Percentiles rank a stretch among this genome's conserved stretches.
These are phyloP conservation scores for Megatriorchis doriae DNA, from an alignment of 2,113 vertebrate genomes.

Conservation along the genomic window DNA sequence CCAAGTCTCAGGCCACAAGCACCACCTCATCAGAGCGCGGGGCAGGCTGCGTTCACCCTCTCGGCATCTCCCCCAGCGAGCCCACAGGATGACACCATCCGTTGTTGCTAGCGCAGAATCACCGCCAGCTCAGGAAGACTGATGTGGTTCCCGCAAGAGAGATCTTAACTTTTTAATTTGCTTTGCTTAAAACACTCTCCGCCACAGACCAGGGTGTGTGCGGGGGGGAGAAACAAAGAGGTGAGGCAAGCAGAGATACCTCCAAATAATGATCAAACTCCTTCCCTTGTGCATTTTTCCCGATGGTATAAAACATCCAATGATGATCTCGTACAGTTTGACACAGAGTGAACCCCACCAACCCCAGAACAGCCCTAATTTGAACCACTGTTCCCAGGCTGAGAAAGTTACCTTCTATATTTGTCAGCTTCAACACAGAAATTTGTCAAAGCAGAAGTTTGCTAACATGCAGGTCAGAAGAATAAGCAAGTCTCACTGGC, in stretches of 20 bases:
- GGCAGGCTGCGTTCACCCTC: background rate
- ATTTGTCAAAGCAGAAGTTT: background rate
- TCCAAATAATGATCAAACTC: background rate
- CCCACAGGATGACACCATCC: background rate
- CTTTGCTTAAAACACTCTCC: background rate
- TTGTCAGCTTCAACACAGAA: background rate
- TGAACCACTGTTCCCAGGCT: background rate
- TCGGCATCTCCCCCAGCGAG: background rate
- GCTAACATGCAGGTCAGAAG: background rate
- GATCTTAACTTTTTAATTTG: background rate
- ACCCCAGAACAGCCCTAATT: background rate
- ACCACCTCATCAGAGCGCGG: background rate
- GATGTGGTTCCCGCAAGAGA: background rate
- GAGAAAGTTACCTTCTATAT: background rate
- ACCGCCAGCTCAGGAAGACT: background rate
- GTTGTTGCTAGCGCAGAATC: background rate
- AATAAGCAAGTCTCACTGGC: background rate
- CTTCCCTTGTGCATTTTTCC: background rate
- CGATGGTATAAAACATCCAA: background rate
- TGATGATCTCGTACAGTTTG: background rate
- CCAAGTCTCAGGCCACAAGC: background rate
- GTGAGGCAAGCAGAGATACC: background rate
- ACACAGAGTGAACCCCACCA: background rate
- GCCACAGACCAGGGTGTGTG: background rate
- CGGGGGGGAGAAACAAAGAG: background rate